Evolutionary conservation across 2,888 invertebrate genomes (phyloP).

Genomic region (Steromphala cineraria): DNA sequence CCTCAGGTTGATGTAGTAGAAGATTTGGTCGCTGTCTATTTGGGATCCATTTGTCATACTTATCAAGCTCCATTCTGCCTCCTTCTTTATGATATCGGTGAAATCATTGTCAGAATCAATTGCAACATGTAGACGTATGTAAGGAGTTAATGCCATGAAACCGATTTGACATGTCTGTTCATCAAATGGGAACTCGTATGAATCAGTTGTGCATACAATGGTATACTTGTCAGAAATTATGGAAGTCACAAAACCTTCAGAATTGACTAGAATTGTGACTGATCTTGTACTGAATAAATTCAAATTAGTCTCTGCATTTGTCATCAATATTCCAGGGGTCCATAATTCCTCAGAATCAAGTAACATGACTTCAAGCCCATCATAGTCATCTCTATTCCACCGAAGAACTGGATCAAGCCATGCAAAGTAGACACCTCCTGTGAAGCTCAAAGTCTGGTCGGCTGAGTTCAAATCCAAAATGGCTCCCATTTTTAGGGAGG

Average conservation of each 20-base stretch:
- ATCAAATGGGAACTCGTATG: background rate
- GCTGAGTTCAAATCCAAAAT: background rate
- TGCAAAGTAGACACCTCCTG: background rate
- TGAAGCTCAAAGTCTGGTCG: background rate
- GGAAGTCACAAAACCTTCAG: background rate
- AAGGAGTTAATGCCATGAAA: background rate
- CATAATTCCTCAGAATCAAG: background rate
- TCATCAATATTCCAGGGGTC: background rate
- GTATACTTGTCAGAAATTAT: background rate
- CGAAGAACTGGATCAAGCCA: background rate
- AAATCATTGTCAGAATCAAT: no score
- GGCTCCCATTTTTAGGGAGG: background rate
- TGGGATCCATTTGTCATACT: background rate
- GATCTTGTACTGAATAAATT: background rate
- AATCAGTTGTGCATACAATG: background rate
- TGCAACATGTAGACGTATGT: no score
- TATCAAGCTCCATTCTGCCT: background rate
- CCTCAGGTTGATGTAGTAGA: background rate
- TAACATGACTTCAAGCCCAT: background rate
- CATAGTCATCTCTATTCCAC: background rate
- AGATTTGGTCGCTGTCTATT: background rate
- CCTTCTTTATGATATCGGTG: background rate
- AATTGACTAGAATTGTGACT: background rate
- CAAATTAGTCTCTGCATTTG: background rate
- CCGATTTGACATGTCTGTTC: background rate